Base-by-base conservation (phyloP, 92 coral and sea anemone genomes). In the Isaurus tuberculatus region DNA sequence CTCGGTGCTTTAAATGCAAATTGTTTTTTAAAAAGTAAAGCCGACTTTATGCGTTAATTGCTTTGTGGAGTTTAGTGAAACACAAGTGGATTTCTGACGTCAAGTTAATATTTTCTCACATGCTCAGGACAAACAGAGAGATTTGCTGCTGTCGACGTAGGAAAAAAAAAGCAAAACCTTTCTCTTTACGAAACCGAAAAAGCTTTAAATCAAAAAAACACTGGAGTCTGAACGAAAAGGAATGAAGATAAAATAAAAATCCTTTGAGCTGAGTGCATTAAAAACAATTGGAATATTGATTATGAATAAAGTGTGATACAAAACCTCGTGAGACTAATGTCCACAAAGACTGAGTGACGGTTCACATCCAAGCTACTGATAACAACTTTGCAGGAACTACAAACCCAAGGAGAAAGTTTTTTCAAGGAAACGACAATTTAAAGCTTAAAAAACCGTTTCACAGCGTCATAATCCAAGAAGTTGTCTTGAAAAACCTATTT, bases 1-100 rank as follows among this genome's bases (percentile, higher is more conserved):
- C 23, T 20, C 30, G 17, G 36, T 53, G 10, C 32, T 49, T 74
- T 20, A 30, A 31, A 77, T 77, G 82, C 82, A 77, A 77, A 77
- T 71, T 63, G 5, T 63, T 11, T 72, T 43, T 42, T 1, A 42
- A 25, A 15, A 44, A 26, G 16, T 32, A 3, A 57, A 70, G 46
- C 58, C 16, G 20, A 29, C 22, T 48, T 49, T 32, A 49, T 23
- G 40, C 20, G 27, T 49, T 5, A 43, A 20, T 46, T 73, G 66
- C 44, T 53, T 51, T 74, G 11, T 40, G 51, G 80, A 49, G 31
- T 29, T 31, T 26, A 55, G 1, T 69, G 17, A 28, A 51, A 53
- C 30, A 32, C 30, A n/a, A 53, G 22, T 8, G 25, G 66, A 51
- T 33, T 19, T 19, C 8, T 55, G 63, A 19, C 63, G 23, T 55